These are phyloP conservation scores for Kuschelorhynchus macadamiae DNA, from an alignment of 2,888 invertebrate species.

Conservation along the genomic window DNA sequence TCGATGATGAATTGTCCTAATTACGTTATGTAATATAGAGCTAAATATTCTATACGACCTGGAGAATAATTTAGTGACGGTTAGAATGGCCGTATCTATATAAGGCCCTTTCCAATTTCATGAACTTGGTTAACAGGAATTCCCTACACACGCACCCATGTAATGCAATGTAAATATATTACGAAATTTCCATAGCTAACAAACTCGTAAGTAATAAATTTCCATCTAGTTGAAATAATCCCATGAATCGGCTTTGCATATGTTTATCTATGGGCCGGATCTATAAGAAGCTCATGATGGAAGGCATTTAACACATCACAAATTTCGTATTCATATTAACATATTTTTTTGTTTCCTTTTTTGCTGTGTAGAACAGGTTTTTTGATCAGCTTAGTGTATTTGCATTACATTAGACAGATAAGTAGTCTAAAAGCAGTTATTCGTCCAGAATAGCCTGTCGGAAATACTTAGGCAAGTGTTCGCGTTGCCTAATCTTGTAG, in stretches of 20 bases:
- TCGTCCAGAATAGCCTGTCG: no score
- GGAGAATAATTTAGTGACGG: no score
- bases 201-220: constrained; percentile 48
- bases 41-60: no score
- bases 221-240: constrained; percentile 50
- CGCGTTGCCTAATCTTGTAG: no score
- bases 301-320: constrained; percentile 46
- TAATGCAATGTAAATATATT: constrained; percentile 29
- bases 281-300: constrained; percentile 24
- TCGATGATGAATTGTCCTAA: no score
- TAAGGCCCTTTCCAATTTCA: neutral
- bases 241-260: constrained; percentile 47
- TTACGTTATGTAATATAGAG: no score
- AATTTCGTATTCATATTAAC: constrained; percentile 36
- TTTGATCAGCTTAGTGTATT: neutral
- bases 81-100: no score
- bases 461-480: no score
- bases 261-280: constrained; percentile 38
- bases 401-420: no score
- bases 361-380: neutral
- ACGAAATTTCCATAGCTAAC: constrained; percentile 50
- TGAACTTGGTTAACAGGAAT: neutral
- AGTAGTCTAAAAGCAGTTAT: no score
- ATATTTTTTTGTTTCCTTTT: constrained; percentile 20
- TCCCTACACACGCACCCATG: constrained; percentile 14